Conservation (phyloP, 2,797 vertebrate species). For the Sarcoramphus papa region DNA sequence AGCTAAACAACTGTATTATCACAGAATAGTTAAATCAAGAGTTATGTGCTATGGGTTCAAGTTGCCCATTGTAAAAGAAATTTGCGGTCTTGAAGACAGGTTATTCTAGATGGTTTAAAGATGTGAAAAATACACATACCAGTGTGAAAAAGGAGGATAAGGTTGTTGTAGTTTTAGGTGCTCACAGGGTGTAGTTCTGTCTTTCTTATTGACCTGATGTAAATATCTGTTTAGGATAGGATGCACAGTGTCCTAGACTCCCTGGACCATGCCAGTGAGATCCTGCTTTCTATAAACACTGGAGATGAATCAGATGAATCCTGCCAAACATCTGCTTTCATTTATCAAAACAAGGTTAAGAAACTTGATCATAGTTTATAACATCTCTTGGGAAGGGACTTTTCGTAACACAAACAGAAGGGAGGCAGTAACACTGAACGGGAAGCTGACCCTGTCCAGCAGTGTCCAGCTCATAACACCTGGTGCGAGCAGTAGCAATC, state of each 20-base stretch:
- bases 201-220: background rate
- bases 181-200: background rate
- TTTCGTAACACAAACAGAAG: background rate
- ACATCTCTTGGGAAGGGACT: background rate
- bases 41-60: background rate
- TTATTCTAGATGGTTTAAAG: background rate
- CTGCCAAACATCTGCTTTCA: slow-evolving; percentile 30
- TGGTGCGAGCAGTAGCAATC: background rate
- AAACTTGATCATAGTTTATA: slow-evolving; percentile 1
- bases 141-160: background rate
- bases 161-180: background rate
- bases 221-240: background rate
- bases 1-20: background rate
- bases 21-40: background rate
- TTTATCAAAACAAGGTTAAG: slow-evolving; percentile 34
- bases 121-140: background rate
- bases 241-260: background rate
- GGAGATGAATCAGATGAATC: background rate
- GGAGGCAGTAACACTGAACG: background rate
- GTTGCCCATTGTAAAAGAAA: background rate
- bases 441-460: background rate
- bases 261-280: background rate
- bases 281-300: background rate
- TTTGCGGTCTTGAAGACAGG: background rate
- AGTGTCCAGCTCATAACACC: background rate